phyloP scores from a whole-genome alignment of 1,140 invertebrate species.

The Mesaphorura yosii region DNA sequence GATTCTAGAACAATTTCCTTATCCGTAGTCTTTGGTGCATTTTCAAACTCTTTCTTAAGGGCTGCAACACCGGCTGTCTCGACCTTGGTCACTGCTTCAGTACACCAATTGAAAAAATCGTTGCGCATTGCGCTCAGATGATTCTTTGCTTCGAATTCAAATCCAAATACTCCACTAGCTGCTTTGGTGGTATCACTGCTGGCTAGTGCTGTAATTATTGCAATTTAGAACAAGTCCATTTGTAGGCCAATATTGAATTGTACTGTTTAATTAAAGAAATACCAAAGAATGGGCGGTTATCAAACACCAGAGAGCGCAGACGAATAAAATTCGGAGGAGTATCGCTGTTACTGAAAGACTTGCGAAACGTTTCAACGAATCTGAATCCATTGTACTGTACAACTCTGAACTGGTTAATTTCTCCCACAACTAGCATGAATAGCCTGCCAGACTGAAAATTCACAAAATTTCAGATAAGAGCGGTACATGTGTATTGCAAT shows the following conservation, averaged over 20 bases:
- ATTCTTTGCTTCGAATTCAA: constrained; percentile 17
- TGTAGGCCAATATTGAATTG: background rate
- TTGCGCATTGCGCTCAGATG: constrained; percentile 1
- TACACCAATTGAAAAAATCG: constrained; percentile 10
- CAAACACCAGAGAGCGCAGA: constrained; percentile 5
- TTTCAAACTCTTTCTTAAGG: background rate
- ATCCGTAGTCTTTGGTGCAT: constrained; percentile 14
- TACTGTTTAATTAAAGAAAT: background rate
- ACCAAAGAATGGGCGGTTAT: constrained; percentile 17
- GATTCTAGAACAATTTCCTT: constrained; percentile 9
- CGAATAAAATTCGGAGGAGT: background rate
- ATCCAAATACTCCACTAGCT: constrained; percentile 13
- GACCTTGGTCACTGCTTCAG: background rate
- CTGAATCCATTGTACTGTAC: constrained; percentile 40
- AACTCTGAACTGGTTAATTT: constrained; percentile 16
- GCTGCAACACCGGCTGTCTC: background rate
- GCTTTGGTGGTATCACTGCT: background rate
- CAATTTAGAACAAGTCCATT: background rate
- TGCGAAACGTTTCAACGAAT: constrained; percentile 32
- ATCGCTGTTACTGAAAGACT: background rate
- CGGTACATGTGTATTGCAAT: background rate
- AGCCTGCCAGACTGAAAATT: constrained; percentile 16
- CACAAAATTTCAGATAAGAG: background rate
- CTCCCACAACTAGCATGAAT: constrained; percentile 31
- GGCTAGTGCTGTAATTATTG: constrained; percentile 6